Conservation (phyloP, 2,113 vertebrate genomes). For the Colistium nudipinnis region DNA sequence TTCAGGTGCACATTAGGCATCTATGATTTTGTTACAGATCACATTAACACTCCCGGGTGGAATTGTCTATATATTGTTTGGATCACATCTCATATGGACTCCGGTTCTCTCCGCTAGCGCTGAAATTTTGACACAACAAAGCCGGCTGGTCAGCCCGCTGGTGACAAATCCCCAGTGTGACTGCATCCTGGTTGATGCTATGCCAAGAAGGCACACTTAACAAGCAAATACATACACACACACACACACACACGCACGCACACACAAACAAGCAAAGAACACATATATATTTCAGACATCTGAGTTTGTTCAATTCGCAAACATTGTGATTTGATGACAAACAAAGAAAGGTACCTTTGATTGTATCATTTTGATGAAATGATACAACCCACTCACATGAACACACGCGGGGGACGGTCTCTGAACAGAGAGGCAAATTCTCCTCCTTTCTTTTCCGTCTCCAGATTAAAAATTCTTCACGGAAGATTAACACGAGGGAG, state of each 20-base stretch:
- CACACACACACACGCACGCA: conserved; percentile 18
- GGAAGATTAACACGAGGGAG: conserved; percentile 34
- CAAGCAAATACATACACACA: not conserved
- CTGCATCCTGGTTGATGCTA: conserved; percentile 30
- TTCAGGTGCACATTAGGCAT: not conserved
- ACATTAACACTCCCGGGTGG: conserved; percentile 1
- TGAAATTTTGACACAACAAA: conserved; percentile 48
- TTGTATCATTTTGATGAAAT: too few relatives aligned
- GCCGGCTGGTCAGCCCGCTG: conserved; percentile 55
- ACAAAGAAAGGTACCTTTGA: too few relatives aligned
- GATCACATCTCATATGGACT: conserved; percentile 18
- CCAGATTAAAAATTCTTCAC: conserved; percentile 42
- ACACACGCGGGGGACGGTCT: conserved; percentile 12
- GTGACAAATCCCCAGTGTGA: conserved; percentile 45
- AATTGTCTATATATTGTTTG: conserved; percentile 16
- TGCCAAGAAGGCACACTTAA: conserved; percentile 4
- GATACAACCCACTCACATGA: too few relatives aligned
- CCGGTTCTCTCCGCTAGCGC: conserved; percentile 32
- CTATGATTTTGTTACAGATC: not conserved
- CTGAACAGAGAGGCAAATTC: not conserved
- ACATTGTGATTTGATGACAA: too few relatives aligned
- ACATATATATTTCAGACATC: conserved; percentile 10
- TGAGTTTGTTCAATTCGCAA: not conserved
- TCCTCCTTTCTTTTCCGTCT: not conserved
- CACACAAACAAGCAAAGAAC: not conserved